Evolutionary conservation across 2,797 vertebrate species (phyloP).

Genomic region (Scolopax bukidnonensis): DNA sequence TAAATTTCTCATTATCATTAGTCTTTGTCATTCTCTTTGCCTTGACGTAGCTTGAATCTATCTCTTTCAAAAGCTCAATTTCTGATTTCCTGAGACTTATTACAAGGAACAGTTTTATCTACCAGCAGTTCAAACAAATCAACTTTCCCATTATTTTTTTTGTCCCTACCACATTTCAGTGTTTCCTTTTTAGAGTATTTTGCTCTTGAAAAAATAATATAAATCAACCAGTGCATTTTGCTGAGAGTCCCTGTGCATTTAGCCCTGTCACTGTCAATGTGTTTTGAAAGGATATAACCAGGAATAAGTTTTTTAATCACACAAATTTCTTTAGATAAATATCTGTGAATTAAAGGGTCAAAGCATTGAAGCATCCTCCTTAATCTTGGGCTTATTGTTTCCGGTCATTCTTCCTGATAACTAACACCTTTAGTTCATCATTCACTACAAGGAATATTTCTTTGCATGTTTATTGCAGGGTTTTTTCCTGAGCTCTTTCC

Average conservation of each 20-base stretch:
- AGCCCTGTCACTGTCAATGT: rapidly evolving
- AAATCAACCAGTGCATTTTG: neutral
- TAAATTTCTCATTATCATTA: neutral
- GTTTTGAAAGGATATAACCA: neutral
- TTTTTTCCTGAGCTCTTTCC: neutral
- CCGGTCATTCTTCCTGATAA: neutral
- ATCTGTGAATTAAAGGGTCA: neutral
- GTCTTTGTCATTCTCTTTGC: neutral
- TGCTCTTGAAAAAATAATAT: neutral
- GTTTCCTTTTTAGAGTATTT: neutral
- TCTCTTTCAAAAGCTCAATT: neutral
- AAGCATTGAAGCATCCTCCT: neutral
- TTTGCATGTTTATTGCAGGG: neutral
- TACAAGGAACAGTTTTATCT: neutral
- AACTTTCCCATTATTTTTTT: neutral
- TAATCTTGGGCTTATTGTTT: neutral
- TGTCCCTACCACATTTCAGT: neutral
- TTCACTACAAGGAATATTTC: neutral
- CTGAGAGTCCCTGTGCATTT: neutral
- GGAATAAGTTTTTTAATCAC: neutral
- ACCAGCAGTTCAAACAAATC: neutral
- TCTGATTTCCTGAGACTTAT: neutral
- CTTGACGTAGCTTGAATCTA: neutral
- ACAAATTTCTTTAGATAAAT: neutral
- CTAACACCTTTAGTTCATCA: neutral